Conservation (phyloP, 2,888 invertebrate genomes). For the Perizoma flavofasciatum region DNA sequence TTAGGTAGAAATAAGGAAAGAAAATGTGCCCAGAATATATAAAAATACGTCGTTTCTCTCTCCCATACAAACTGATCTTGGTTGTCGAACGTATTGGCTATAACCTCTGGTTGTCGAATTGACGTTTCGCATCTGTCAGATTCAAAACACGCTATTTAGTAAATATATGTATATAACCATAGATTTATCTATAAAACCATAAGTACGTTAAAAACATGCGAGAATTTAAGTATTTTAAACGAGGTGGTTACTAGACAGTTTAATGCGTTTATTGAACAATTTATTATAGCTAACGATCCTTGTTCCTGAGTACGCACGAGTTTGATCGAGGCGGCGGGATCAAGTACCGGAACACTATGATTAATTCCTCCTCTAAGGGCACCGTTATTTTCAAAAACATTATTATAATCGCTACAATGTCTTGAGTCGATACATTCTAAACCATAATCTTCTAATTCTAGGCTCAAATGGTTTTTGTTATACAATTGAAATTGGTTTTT, state of each 20-base stretch:
- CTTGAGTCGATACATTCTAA: conserved; percentile 14
- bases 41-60: too few species aligned
- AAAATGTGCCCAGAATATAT: too few species aligned
- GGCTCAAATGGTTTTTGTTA: neutral
- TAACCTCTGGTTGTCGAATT: too few species aligned
- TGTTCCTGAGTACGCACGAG: conserved; percentile 15
- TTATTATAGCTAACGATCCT: conserved; percentile 35
- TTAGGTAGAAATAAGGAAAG: too few species aligned
- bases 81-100: too few species aligned
- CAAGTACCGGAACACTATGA: conserved; percentile 32
- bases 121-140: too few species aligned
- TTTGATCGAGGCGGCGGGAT: conserved; percentile 23
- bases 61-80: too few species aligned
- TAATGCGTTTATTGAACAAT: conserved; percentile 36
- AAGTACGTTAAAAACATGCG: neutral
- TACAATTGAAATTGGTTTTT: too few species aligned
- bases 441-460: neutral
- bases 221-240: too few species aligned
- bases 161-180: too few species aligned
- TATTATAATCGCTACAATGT: conserved; percentile 14
- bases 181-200: too few species aligned
- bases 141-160: too few species aligned
- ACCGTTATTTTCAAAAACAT: conserved; percentile 28
- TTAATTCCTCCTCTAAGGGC: conserved; percentile 29
- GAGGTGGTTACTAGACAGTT: conserved; percentile 26